Conservation (phyloP, 2,888 invertebrate species). For the Pilophorus perplexus region DNA sequence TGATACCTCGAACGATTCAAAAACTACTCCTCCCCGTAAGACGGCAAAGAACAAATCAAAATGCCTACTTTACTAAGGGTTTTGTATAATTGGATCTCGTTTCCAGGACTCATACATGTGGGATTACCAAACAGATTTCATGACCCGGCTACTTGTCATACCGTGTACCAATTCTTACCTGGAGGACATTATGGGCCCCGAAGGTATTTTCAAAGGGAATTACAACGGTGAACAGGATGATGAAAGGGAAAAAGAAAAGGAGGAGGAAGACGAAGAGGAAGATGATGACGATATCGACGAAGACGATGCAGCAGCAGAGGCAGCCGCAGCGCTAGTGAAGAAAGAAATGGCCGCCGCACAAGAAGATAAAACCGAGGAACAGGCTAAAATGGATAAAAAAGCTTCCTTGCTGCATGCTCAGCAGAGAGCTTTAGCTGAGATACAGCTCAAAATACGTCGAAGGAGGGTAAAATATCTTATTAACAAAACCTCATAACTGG, state of each 20-base stretch:
- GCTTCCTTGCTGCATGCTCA: too few relatives aligned
- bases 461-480: too few relatives aligned
- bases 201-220: constrained; percentile 39
- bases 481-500: too few relatives aligned
- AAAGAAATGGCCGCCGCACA: too few relatives aligned
- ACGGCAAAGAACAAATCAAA: too few relatives aligned
- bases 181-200: constrained; percentile 30
- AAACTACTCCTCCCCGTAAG: constrained; percentile 40
- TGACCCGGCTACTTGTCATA: constrained; percentile 25
- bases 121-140: constrained; percentile 24
- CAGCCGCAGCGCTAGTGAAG: too few relatives aligned
- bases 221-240: neutral
- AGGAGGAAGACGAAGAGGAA: neutral
- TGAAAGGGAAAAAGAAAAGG: neutral
- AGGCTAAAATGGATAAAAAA: neutral
- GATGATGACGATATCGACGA: neutral
- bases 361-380: neutral
- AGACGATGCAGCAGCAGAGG: too few relatives aligned
- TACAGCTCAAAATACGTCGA: too few relatives aligned
- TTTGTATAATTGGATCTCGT: too few relatives aligned
- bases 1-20: constrained; percentile 37
- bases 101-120: constrained; percentile 24
- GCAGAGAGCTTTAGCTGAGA: too few relatives aligned
- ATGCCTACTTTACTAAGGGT: too few relatives aligned
- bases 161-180: constrained; percentile 1